Evolutionary conservation across 2,113 vertebrate species (phyloP).

Genomic region (Anseranas semipalmata): DNA sequence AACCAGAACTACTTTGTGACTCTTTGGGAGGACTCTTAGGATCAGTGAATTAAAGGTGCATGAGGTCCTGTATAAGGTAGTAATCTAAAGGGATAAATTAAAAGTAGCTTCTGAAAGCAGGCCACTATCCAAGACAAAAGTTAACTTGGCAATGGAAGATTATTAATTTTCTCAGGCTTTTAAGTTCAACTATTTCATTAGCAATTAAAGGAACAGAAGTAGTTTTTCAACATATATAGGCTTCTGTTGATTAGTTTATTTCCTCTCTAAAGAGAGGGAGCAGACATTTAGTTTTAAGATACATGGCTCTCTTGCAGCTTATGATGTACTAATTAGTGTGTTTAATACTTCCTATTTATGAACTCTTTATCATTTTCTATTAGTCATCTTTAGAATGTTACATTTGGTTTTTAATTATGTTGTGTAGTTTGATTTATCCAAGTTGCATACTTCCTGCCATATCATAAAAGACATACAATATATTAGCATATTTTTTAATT

Average conservation of each 20-base stretch:
- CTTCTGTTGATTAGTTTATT: neutral
- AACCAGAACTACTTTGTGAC: neutral
- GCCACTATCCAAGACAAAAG: neutral
- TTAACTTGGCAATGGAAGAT: neutral
- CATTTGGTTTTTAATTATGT: neutral
- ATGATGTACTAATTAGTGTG: conserved; percentile 10
- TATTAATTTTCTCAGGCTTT: neutral
- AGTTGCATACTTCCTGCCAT: neutral
- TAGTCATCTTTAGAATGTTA: neutral
- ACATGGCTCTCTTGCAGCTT: neutral
- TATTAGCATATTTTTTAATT: conserved; percentile 38
- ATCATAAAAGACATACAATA: conserved; percentile 4
- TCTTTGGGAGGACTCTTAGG: neutral
- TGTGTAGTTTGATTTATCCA: conserved; percentile 16
- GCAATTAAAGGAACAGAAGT: neutral
- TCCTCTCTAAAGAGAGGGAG: neutral
- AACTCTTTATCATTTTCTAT: neutral
- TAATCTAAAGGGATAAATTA: neutral
- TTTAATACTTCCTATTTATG: conserved; percentile 32
- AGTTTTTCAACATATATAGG: neutral
- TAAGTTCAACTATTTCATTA: neutral
- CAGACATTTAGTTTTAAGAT: neutral
- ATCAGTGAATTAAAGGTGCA: neutral
- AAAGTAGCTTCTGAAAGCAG: neutral
- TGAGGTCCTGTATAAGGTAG: neutral